Evolutionary conservation across 2,113 vertebrate species (phyloP).

Genomic region (Mustelus asterias): DNA sequence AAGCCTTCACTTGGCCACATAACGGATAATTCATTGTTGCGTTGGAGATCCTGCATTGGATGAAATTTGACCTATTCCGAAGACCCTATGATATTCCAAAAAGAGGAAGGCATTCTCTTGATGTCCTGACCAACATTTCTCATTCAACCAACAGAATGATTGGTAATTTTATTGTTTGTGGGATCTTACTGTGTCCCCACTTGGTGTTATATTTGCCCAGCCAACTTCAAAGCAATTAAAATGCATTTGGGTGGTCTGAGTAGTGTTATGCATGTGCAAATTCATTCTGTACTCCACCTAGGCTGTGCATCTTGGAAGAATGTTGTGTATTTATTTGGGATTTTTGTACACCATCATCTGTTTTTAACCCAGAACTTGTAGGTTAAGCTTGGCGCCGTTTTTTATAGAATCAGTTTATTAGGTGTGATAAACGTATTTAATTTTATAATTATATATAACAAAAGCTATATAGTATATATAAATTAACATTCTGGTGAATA

Average conservation of each 20-base stretch:
- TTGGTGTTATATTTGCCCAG: not conserved
- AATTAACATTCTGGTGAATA: not conserved
- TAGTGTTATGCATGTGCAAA: not conserved
- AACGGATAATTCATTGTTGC: not conserved
- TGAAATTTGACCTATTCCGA: not conserved
- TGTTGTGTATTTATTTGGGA: not conserved
- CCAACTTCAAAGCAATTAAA: not conserved
- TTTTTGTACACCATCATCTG: not conserved
- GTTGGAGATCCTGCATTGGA: not conserved
- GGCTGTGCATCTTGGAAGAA: not conserved
- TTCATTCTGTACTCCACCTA: not conserved
- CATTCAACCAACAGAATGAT: not conserved
- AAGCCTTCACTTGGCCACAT: not conserved
- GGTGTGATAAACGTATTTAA: not conserved
- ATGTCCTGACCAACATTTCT: not conserved
- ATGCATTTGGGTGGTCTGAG: not conserved
- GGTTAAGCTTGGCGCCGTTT: not conserved
- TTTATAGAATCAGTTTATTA: not conserved
- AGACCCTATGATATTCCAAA: not conserved
- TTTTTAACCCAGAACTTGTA: not conserved
- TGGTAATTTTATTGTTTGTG: not conserved
- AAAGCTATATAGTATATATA: not conserved
- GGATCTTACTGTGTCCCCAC: not conserved
- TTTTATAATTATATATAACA: not conserved
- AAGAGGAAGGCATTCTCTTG: not conserved